phyloP scores from a whole-genome alignment of 2,113 vertebrate species.

The Panurus biarmicus region DNA sequence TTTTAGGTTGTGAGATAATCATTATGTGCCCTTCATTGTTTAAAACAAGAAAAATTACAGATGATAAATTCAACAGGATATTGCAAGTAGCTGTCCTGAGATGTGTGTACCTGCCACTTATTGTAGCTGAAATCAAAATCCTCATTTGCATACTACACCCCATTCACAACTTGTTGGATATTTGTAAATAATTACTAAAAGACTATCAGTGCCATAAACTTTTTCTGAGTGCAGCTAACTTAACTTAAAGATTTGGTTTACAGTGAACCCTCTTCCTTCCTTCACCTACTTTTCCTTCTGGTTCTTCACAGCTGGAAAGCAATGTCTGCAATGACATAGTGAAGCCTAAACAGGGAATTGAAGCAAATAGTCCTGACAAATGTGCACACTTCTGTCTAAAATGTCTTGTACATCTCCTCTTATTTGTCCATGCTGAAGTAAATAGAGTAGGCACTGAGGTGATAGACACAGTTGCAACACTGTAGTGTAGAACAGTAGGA shows the following conservation, averaged over 20 bases:
- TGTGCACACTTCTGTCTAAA: not conserved
- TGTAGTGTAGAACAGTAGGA: not conserved
- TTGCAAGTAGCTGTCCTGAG: not conserved
- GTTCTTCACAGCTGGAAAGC: not conserved
- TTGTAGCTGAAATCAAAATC: not conserved
- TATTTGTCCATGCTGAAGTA: not conserved
- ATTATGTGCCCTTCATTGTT: not conserved
- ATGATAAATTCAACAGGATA: not conserved
- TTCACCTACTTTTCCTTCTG: not conserved
- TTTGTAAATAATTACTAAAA: not conserved
- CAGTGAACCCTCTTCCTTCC: not conserved
- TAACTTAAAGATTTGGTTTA: not conserved
- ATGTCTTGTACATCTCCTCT: not conserved
- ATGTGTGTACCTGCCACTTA: not conserved
- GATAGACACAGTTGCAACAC: not conserved
- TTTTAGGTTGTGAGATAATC: not conserved
- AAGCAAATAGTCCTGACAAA: not conserved
- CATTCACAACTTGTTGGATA: not conserved
- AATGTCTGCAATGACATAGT: not conserved
- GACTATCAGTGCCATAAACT: not conserved
- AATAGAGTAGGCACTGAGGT: not conserved
- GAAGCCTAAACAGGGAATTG: not conserved
- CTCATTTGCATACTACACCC: not conserved
- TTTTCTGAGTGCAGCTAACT: not conserved
- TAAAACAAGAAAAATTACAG: not conserved